Evolutionary conservation across 2,797 vertebrate species (phyloP).

Genomic region (Eospalax fontanierii): DNA sequence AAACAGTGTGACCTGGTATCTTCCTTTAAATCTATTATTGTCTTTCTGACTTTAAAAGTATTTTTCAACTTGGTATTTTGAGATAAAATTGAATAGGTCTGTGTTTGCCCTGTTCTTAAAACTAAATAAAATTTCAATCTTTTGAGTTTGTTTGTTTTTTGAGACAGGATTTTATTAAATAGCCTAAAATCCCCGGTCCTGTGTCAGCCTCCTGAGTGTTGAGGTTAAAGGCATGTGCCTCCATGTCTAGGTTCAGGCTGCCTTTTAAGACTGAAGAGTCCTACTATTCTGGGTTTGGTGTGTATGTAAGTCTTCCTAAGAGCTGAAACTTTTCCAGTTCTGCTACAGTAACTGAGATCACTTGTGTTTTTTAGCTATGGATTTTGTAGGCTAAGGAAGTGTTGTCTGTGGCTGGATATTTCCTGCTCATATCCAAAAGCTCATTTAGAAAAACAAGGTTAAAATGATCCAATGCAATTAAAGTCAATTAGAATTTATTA

Average conservation of each 20-base stretch:
- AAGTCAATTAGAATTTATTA: constrained; percentile 48
- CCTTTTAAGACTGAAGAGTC: constrained; percentile 52
- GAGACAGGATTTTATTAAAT: background rate
- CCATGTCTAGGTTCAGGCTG: constrained; percentile 22
- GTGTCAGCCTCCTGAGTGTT: background rate
- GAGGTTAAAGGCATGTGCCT: background rate
- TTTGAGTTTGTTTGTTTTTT: constrained; percentile 13
- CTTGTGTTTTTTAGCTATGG: background rate
- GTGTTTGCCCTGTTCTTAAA: background rate
- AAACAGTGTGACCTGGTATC: background rate
- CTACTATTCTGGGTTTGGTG: background rate
- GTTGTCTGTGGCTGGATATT: background rate
- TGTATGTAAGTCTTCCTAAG: background rate
- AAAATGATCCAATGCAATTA: constrained; percentile 66
- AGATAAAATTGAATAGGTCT: constrained; percentile 8
- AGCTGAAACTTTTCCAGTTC: constrained; percentile 45
- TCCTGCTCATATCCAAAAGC: background rate
- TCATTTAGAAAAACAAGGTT: constrained; percentile 38
- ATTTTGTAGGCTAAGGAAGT: constrained; percentile 55
- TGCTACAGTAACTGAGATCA: constrained; percentile 20
- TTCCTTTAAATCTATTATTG: constrained; percentile 53
- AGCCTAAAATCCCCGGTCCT: background rate
- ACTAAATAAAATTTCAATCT: constrained; percentile 59
- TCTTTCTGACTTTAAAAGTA: constrained; percentile 46
- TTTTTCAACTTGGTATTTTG: constrained; percentile 55